Evolutionary conservation across 2,797 vertebrate genomes (phyloP).

Genomic region (Numenius phaeopus): DNA sequence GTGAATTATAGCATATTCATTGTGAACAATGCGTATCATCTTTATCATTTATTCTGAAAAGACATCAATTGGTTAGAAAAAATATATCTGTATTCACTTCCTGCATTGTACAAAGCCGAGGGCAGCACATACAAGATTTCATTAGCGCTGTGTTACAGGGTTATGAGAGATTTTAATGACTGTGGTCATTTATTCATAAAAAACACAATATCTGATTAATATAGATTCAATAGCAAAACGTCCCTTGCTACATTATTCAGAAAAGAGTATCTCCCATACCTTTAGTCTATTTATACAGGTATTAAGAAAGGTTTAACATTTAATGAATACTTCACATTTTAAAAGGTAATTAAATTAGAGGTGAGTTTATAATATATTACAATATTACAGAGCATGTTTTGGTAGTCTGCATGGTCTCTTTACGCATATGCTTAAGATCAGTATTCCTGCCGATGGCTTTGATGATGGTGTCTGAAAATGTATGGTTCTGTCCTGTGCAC

Average conservation of each 20-base stretch:
- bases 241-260: constrained; percentile 22
- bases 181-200: constrained; percentile 65
- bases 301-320: constrained; percentile 30
- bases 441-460: not conserved
- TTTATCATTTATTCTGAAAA: constrained; percentile 77
- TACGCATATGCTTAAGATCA: not conserved
- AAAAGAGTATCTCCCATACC: constrained; percentile 12
- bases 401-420: not conserved
- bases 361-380: not conserved
- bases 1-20: constrained; percentile 80
- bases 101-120: constrained; percentile 42
- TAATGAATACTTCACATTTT: constrained; percentile 57
- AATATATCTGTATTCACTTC: constrained; percentile 64
- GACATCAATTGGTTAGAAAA: constrained; percentile 62
- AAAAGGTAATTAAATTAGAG: constrained; percentile 61
- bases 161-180: constrained; percentile 63
- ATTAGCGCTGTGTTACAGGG: constrained; percentile 51
- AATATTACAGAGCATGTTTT: not conserved
- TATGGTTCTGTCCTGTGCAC: no score
- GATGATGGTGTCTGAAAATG: no score
- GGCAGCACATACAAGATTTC: constrained; percentile 55
- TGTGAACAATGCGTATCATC: constrained; percentile 75
- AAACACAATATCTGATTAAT: constrained; percentile 52
- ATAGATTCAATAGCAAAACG: constrained; percentile 1
- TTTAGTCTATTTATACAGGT: constrained; percentile 27